Conservation (phyloP, 2,888 invertebrate species). For the Camptogramma bilineatum region DNA sequence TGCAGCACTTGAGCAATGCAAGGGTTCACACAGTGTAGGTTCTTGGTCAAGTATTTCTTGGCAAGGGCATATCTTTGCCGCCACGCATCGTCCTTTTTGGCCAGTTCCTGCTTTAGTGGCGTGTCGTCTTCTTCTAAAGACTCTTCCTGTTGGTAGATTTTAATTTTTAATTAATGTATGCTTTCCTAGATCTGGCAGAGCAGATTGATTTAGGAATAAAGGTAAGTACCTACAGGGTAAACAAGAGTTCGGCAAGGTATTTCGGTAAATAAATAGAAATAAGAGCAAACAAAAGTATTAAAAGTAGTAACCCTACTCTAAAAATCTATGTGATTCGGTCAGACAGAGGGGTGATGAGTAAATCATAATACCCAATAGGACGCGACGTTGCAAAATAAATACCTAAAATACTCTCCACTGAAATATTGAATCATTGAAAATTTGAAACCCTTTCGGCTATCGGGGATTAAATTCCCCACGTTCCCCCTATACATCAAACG, state of each 20-base stretch:
- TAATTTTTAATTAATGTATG: background rate
- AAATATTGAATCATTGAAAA: constrained; percentile 45
- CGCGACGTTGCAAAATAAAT: constrained; percentile 38
- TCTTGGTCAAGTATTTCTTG: constrained; percentile 73
- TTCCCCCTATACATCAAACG: constrained; percentile 37
- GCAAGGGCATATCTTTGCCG: constrained; percentile 79
- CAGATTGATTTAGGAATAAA: background rate
- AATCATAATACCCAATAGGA: constrained; percentile 32
- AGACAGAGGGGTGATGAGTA: constrained; percentile 17
- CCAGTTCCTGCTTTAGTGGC: constrained; percentile 84
- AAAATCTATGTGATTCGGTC: constrained; percentile 8
- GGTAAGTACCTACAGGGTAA: background rate
- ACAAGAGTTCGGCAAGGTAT: too few species aligned
- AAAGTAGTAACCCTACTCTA: constrained; percentile 5
- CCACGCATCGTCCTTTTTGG: constrained; percentile 88
- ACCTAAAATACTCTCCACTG: constrained; percentile 40
- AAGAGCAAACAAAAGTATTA: background rate
- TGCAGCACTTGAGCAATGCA: constrained; percentile 92
- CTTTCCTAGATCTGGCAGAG: background rate
- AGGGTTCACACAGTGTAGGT: constrained; percentile 91
- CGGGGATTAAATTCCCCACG: constrained; percentile 38
- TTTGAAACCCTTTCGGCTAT: constrained; percentile 41
- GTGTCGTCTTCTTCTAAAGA: constrained; percentile 81
- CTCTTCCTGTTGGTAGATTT: constrained; percentile 66
- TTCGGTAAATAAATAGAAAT: background rate